Evolutionary conservation across 2,888 invertebrate species (phyloP), one percentile per base, ranked within the genome.

Genomic region (Adelognathus sp.): DNA sequence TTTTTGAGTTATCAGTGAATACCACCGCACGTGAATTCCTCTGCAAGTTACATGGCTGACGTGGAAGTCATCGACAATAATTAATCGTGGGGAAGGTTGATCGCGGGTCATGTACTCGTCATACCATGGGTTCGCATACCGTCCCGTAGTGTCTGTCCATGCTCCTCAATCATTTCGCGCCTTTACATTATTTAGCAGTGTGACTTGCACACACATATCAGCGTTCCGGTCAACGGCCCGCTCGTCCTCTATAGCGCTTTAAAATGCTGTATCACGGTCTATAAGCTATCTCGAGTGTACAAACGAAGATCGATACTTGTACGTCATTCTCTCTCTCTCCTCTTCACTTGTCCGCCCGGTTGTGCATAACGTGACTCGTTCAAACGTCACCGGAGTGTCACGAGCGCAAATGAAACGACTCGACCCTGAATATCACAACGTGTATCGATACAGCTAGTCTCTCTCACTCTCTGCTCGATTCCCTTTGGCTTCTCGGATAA

Each of bases 181-280:
- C 70, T 70, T 58, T 64, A 60, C 39, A 76, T 76, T 76, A 71
- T 71, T 76, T 61, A 71, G 60, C 60, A 60, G 39, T 54, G 66
- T 31, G 46, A 46, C 54, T 60, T 60, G 16, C 39, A 50, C 71
- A 31, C 66, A 52, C 52, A 31, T 54, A 54, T 18, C 52, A 7
- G 33, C 64, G 76, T 77, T 52, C 67, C 76, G 76, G 72, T 77
- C 76, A 67, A 72, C 72, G 72, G 67, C 76, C 72, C 67, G 24
- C 44, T 6, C 14, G 24, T 63, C n/a, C n/a, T n/a, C 64, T 66
- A 36, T 69, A 58, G 63, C 61, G 61, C 46, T 16, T 64, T 52
- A 16, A 27, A 14, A 36, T 31, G 31, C 64, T 70, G 14, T 52
- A 76, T 66, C 76, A 64, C 54, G 41, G 31, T 60, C 50, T 36